These are phyloP conservation scores for Ellobius talpinus DNA, from an alignment of 2,113 vertebrate species.

Conservation along the genomic window DNA sequence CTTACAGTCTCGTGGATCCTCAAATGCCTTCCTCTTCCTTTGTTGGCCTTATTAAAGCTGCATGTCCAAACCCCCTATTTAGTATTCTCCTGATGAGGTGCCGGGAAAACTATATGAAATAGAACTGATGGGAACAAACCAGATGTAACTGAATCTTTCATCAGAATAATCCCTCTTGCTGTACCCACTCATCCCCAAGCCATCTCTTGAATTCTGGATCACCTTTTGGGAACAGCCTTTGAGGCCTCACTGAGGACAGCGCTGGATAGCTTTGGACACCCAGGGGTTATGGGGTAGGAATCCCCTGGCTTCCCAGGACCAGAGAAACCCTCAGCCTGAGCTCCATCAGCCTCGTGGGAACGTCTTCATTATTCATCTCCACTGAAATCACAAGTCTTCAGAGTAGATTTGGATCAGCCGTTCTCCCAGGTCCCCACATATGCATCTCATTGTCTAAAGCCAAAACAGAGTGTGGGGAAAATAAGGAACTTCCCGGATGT, in stretches of 20 bases:
- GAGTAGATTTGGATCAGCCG: neutral
- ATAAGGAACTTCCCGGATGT: neutral
- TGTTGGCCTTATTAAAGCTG: neutral
- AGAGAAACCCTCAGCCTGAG: neutral
- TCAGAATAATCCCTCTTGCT: constrained; percentile 52
- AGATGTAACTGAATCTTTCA: constrained; percentile 57
- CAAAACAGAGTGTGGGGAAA: neutral
- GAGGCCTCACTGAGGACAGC: constrained; percentile 24
- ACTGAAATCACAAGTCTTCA: constrained; percentile 2
- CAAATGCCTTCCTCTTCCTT: neutral
- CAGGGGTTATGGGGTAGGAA: neutral
- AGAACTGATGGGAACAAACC: constrained; percentile 27
- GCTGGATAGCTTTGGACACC: neutral
- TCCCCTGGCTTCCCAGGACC: too few species aligned
- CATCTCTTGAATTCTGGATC: neutral
- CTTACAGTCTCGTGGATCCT: neutral
- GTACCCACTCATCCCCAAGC: constrained; percentile 14
- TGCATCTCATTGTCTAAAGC: constrained; percentile 46
- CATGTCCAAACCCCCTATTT: neutral
- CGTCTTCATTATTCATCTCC: constrained; percentile 47
- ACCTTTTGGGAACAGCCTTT: constrained; percentile 40
- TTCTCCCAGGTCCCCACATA: neutral
- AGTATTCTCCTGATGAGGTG: constrained; percentile 46
- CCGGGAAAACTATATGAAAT: constrained; percentile 43
- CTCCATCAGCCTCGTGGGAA: neutral